phyloP scores from a whole-genome alignment of 1,140 invertebrate genomes.

The Mya arenaria region DNA sequence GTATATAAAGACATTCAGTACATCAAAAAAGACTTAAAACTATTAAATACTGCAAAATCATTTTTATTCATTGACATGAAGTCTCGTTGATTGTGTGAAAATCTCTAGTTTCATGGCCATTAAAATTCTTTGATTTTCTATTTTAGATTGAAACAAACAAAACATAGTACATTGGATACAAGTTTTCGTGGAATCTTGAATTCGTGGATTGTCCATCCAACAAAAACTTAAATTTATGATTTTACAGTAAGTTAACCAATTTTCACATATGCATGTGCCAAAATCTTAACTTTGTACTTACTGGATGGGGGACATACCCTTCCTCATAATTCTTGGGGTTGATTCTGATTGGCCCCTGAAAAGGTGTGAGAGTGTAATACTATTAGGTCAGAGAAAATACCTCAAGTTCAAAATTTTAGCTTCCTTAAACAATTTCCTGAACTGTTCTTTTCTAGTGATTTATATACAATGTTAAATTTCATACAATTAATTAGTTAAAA shows the following conservation, averaged over 20 bases:
- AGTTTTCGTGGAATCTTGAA: too few relatives aligned
- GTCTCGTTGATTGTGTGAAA: too few relatives aligned
- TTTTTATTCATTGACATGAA: too few relatives aligned
- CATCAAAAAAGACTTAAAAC: too few relatives aligned
- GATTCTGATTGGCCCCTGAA: constrained; percentile 88
- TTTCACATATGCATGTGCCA: neutral
- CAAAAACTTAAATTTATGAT: neutral
- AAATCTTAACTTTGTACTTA: constrained; percentile 70
- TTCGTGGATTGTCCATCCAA: too few relatives aligned
- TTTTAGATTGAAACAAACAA: too few relatives aligned
- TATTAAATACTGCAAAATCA: too few relatives aligned
- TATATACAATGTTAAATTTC: neutral
- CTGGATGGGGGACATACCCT: constrained; percentile 88
- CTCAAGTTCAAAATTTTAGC: neutral
- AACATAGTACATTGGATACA: too few relatives aligned
- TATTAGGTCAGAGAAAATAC: neutral
- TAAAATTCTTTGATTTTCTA: neutral
- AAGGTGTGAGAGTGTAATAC: neutral
- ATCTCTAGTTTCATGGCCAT: neutral
- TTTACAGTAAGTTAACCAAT: neutral
- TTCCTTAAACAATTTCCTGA: neutral
- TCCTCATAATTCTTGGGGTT: constrained; percentile 91
- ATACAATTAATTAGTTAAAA: neutral
- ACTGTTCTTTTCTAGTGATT: neutral
- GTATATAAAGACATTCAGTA: too few relatives aligned